Evolutionary conservation across 2,797 vertebrate genomes (phyloP).

Genomic region (Acanthornis magna): DNA sequence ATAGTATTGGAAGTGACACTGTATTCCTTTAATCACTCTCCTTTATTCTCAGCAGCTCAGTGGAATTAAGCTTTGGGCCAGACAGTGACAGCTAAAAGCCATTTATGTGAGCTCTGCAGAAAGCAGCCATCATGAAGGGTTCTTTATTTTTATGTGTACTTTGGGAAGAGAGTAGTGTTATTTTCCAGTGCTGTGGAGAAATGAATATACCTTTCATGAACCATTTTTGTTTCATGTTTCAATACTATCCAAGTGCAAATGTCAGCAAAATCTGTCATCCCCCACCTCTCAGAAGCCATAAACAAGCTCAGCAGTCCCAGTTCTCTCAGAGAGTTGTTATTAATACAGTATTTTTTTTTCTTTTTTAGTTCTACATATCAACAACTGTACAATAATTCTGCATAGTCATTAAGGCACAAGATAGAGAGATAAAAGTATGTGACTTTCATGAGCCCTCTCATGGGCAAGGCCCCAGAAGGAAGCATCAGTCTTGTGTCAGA

Average conservation of each 20-base stretch:
- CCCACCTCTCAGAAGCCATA: neutral
- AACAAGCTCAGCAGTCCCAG: neutral
- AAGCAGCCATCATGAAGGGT: neutral
- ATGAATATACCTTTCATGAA: neutral
- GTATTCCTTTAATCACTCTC: constrained; percentile 10
- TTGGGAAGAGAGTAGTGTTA: neutral
- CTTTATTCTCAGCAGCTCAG: constrained; percentile 3
- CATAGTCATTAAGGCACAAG: neutral
- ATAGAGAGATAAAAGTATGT: neutral
- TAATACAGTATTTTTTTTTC: neutral
- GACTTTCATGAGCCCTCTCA: neutral
- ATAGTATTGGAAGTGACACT: neutral
- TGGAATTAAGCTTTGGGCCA: constrained; percentile 36
- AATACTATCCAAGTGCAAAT: neutral
- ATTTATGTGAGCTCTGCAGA: neutral
- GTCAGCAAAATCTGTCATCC: neutral
- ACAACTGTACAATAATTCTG: neutral
- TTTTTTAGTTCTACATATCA: neutral
- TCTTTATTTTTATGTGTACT: neutral
- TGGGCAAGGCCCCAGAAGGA: neutral
- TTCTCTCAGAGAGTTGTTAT: neutral
- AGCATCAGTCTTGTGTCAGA: neutral
- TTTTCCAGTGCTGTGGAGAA: neutral
- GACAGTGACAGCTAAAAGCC: neutral
- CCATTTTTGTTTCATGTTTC: neutral